Evolutionary conservation across 2,113 vertebrate genomes (phyloP).

Genomic region (Chroicocephalus ridibundus): DNA sequence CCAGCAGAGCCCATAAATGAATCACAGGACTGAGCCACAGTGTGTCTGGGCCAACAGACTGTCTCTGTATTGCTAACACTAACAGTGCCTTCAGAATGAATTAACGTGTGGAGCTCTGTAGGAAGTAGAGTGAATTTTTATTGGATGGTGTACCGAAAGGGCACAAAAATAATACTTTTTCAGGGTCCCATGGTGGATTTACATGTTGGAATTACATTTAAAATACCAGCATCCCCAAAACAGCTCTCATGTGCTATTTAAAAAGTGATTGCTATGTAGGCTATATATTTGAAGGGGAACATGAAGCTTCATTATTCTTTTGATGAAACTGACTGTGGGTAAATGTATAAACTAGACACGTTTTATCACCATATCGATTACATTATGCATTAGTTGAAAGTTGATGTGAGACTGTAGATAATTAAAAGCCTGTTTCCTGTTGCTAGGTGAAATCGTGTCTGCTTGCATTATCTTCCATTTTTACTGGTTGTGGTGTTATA

Average conservation of each 20-base stretch:
- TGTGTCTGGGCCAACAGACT: background rate
- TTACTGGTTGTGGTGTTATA: background rate
- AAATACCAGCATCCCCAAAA: background rate
- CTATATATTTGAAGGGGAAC: background rate
- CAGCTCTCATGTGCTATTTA: background rate
- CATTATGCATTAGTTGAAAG: background rate
- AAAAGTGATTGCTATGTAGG: background rate
- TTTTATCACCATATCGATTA: background rate
- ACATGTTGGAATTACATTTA: background rate
- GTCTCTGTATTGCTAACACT: background rate
- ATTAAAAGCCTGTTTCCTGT: background rate
- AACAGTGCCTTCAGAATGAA: background rate
- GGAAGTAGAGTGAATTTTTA: background rate
- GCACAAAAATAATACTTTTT: background rate
- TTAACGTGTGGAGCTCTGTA: background rate
- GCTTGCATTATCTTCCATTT: background rate
- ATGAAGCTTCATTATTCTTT: background rate
- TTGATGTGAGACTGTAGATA: background rate
- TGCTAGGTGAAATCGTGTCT: background rate
- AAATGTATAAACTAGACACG: background rate
- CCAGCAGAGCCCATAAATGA: background rate
- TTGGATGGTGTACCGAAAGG: rapidly evolving
- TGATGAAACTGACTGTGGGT: background rate
- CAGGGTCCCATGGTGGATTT: background rate
- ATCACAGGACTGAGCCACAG: background rate